phyloP scores from a whole-genome alignment of 1,140 invertebrate species.

The Drosophila nigromelanica region DNA sequence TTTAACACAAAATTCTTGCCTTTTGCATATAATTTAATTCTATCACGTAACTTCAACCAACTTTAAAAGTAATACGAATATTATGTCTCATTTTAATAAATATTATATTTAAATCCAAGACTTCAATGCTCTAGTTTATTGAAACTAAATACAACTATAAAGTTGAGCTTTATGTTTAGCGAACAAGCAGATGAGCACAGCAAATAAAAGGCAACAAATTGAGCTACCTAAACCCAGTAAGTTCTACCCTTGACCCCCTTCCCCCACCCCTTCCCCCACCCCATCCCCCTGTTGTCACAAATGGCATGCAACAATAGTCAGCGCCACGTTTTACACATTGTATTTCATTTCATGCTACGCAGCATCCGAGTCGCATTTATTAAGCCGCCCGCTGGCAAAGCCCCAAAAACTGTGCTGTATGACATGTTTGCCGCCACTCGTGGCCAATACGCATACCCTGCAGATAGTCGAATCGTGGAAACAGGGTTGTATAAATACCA shows the following conservation, averaged over 20 bases:
- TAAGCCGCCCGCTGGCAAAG: conserved; percentile 29
- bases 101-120: neutral
- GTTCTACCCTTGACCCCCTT: neutral
- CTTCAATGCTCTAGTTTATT: conserved; percentile 9
- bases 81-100: neutral
- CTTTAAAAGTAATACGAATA: too few relatives aligned
- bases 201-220: conserved; percentile 15
- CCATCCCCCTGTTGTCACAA: conserved; percentile 19
- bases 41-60: too few relatives aligned
- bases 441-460: conserved; percentile 8
- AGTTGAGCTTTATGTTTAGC: conserved; percentile 9
- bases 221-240: conserved; percentile 4
- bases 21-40: too few relatives aligned
- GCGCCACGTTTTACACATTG: conserved; percentile 58
- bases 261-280: neutral
- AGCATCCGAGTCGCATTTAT: conserved; percentile 44
- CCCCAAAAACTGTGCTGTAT: conserved; percentile 38
- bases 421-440: conserved; percentile 27
- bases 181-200: conserved; percentile 6
- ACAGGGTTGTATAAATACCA: too few relatives aligned
- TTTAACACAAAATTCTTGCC: too few relatives aligned
- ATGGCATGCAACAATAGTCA: conserved; percentile 62
- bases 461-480: neutral
- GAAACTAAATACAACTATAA: conserved; percentile 15
- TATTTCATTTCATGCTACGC: conserved; percentile 63